A percentile compares a stretch with the other conserved stretches of the same genome.
phyloP scores from a whole-genome alignment of 2,797 vertebrate genomes.

The Salarias fasciatus region DNA sequence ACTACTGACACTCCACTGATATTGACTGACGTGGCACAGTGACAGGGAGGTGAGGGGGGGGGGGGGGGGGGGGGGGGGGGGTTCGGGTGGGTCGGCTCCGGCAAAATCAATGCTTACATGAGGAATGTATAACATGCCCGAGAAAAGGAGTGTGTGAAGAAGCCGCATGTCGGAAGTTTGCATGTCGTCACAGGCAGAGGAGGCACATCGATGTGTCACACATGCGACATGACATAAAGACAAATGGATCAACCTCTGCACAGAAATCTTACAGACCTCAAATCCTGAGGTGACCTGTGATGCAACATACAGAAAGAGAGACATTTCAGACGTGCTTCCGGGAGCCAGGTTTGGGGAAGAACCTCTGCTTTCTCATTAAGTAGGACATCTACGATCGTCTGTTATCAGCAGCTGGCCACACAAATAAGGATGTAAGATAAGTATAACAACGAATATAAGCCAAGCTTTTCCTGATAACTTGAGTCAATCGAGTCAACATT shows the following conservation, averaged over 20 bases:
- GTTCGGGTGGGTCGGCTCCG: slow-evolving; percentile 6
- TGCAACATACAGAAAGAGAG: neutral
- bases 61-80: too few relatives aligned
- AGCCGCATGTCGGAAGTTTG: slow-evolving; percentile 14
- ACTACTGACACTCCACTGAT: slow-evolving; percentile 28
- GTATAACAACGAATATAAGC: too few relatives aligned
- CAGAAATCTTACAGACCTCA: slow-evolving; percentile 3
- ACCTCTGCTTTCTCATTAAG: neutral
- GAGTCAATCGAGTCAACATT: too few relatives aligned
- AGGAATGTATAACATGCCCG: slow-evolving; percentile 18
- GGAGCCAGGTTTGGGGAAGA: neutral
- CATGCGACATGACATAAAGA: slow-evolving; percentile 11
- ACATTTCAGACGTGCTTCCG: neutral
- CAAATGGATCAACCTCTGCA: neutral
- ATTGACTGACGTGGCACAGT: slow-evolving; percentile 33
- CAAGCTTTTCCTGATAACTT: too few relatives aligned
- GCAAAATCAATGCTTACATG: slow-evolving; percentile 37
- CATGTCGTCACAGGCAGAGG: slow-evolving; percentile 7
- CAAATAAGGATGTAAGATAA: too few relatives aligned
- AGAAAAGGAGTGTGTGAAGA: slow-evolving; percentile 29
- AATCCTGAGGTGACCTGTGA: neutral
- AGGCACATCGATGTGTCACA: neutral
- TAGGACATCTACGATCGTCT: too few relatives aligned
- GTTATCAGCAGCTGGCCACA: too few relatives aligned
- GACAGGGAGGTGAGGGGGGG: slow-evolving; percentile 1